These are phyloP conservation scores for Paracyclopina nana DNA, from an alignment of 1,140 invertebrate genomes.

Conservation along the genomic window DNA sequence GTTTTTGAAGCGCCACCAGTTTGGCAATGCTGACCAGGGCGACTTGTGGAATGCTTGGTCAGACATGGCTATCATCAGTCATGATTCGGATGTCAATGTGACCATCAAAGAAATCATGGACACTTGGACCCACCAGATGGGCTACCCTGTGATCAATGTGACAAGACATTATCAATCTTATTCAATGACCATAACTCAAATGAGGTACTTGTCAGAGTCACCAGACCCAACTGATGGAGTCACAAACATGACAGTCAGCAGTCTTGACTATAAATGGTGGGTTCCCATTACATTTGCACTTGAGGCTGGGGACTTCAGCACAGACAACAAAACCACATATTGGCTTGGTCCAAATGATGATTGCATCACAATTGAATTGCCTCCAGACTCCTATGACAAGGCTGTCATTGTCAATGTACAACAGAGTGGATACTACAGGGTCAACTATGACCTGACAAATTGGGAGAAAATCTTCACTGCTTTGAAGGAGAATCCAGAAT, in stretches of 20 bases:
- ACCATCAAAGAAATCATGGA: constrained; percentile 29
- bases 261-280: constrained; percentile 40
- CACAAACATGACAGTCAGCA: constrained; percentile 14
- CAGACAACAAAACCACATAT: constrained; percentile 21
- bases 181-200: constrained; percentile 42
- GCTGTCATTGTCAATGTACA: constrained; percentile 72
- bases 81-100: constrained; percentile 14
- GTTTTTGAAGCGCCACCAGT: constrained; percentile 48
- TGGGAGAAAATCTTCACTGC: constrained; percentile 42
- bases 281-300: constrained; percentile 57
- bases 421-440: constrained; percentile 67
- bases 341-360: constrained; percentile 38
- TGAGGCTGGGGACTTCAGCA: constrained; percentile 28
- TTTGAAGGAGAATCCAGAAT: constrained; percentile 25
- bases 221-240: constrained; percentile 27
- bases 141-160: constrained; percentile 27
- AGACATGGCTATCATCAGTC: constrained; percentile 40
- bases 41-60: constrained; percentile 49
- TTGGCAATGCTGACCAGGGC: constrained; percentile 51
- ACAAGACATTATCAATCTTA: constrained; percentile 22
- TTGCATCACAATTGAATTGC: constrained; percentile 27
- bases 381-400: constrained; percentile 23
- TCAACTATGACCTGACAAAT: constrained; percentile 47
- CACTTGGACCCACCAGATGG: constrained; percentile 30
- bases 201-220: constrained; percentile 38